phyloP scores from a whole-genome alignment of 2,888 invertebrate genomes.

The Tromatobia lineatoria region DNA sequence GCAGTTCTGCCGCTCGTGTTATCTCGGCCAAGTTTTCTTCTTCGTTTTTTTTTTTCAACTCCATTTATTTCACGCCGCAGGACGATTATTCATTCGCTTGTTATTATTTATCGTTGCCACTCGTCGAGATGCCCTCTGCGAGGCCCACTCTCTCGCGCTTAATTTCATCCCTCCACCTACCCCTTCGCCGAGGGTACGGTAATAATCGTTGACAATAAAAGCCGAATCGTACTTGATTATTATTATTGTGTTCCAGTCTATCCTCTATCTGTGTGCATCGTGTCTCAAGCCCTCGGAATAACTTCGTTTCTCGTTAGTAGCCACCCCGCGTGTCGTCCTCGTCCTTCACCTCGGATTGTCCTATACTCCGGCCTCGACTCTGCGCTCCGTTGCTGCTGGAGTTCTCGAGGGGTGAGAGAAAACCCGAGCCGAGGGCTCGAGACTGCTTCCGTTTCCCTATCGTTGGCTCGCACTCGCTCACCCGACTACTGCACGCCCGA shows the following conservation, averaged over 20 bases:
- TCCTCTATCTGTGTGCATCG: slow-evolving; percentile 45
- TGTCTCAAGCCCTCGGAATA: slow-evolving; percentile 68
- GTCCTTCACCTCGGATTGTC: slow-evolving; percentile 27
- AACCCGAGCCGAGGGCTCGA: slow-evolving; percentile 67
- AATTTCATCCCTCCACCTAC: slow-evolving; percentile 70
- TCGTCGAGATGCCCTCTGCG: slow-evolving; percentile 30
- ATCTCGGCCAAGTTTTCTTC: slow-evolving; percentile 65
- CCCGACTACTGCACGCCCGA: slow-evolving; percentile 20
- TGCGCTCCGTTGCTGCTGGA: background rate
- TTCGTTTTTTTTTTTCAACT: slow-evolving; percentile 70
- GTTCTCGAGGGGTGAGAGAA: slow-evolving; percentile 47
- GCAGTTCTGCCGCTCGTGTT: slow-evolving; percentile 51
- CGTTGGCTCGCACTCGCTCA: slow-evolving; percentile 24
- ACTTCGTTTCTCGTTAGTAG: slow-evolving; percentile 82
- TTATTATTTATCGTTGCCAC: slow-evolving; percentile 82
- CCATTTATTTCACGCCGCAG: slow-evolving; percentile 78
- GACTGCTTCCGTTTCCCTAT: slow-evolving; percentile 76
- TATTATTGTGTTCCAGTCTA: slow-evolving; percentile 53
- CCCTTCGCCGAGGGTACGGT: slow-evolving; percentile 49
- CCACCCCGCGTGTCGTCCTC: slow-evolving; percentile 60
- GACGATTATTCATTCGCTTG: slow-evolving; percentile 79
- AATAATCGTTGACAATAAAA: slow-evolving; percentile 82
- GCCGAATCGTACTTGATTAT: slow-evolving; percentile 82
- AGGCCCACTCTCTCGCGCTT: slow-evolving; percentile 60
- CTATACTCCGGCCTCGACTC: slow-evolving; percentile 27